Evolutionary conservation across 2,888 invertebrate species (phyloP).

Genomic region (Chrysolina haemoptera): DNA sequence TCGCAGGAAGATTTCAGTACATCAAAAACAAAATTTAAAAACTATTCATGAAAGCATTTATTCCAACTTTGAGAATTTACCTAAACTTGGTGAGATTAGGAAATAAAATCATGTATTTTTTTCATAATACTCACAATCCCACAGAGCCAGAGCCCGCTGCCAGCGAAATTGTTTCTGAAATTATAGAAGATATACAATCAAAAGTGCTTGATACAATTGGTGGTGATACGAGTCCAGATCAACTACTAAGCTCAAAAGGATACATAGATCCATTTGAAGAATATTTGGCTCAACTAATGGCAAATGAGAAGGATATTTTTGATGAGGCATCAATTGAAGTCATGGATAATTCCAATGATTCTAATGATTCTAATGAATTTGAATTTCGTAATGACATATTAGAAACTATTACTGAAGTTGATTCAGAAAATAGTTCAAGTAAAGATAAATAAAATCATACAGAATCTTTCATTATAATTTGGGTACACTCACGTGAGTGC

Average conservation of each 20-base stretch:
- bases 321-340: slow-evolving; percentile 11
- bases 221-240: neutral
- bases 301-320: slow-evolving; percentile 33
- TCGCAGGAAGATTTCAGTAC: slow-evolving; percentile 64
- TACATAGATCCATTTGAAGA: slow-evolving; percentile 42
- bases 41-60: slow-evolving; percentile 68
- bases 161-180: neutral
- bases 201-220: neutral
- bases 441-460: slow-evolving; percentile 33
- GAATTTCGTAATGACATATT: slow-evolving; percentile 40
- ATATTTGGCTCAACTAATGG: slow-evolving; percentile 40
- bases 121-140: neutral
- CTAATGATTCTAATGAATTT: slow-evolving; percentile 33
- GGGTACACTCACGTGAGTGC: too few species aligned
- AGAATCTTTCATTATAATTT: neutral
- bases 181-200: neutral
- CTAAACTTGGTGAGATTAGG: slow-evolving; percentile 47
- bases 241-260: neutral
- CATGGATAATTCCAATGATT: neutral
- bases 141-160: slow-evolving; percentile 2
- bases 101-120: neutral
- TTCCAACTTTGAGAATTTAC: slow-evolving; percentile 50
- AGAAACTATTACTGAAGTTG: slow-evolving; percentile 48
- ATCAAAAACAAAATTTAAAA: slow-evolving; percentile 67
- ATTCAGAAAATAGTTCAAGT: slow-evolving; percentile 38